Conservation (phyloP, 2,888 invertebrate genomes). For the Vandiemenella viatica region DNA sequence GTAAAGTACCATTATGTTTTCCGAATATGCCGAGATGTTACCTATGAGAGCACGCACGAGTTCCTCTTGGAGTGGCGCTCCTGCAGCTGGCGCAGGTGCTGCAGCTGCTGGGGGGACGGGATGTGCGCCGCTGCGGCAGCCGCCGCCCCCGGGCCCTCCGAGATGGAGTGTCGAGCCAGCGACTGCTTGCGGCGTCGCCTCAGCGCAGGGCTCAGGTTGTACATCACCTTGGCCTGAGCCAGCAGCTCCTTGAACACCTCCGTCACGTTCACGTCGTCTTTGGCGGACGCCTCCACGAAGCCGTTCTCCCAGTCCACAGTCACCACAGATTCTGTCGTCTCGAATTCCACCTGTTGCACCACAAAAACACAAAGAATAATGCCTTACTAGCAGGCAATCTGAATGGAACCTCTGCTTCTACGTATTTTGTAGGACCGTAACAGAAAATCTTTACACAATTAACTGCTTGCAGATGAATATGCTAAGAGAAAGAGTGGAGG, state of each 20-base stretch:
- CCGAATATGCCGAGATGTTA: too few species aligned
- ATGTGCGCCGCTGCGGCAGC: conserved; percentile 39
- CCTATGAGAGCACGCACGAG: conserved; percentile 66
- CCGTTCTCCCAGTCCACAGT: conserved; percentile 87
- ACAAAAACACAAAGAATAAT: too few species aligned
- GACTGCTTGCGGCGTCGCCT: conserved; percentile 65
- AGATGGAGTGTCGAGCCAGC: conserved; percentile 42
- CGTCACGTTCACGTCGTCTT: conserved; percentile 67
- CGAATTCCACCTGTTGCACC: conserved; percentile 62
- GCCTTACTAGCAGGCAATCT: too few species aligned
- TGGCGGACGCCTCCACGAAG: conserved; percentile 81
- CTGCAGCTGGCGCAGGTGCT: conserved; percentile 67
- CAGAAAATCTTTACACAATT: too few species aligned
- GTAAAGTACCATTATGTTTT: too few species aligned
- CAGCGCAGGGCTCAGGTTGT: conserved; percentile 74
- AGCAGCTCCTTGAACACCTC: conserved; percentile 78
- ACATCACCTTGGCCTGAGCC: conserved; percentile 77
- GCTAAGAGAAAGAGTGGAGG: too few species aligned
- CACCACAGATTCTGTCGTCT: conserved; percentile 70
- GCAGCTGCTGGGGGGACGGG: conserved; percentile 69
- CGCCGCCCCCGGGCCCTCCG: conserved; percentile 28
- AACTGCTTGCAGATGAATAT: too few species aligned
- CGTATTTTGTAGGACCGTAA: too few species aligned
- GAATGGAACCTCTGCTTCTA: too few species aligned
- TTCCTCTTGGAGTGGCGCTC: conserved; percentile 63